Evolutionary conservation across 1,140 invertebrate genomes (phyloP).

Genomic region (Diorhabda elongata): DNA sequence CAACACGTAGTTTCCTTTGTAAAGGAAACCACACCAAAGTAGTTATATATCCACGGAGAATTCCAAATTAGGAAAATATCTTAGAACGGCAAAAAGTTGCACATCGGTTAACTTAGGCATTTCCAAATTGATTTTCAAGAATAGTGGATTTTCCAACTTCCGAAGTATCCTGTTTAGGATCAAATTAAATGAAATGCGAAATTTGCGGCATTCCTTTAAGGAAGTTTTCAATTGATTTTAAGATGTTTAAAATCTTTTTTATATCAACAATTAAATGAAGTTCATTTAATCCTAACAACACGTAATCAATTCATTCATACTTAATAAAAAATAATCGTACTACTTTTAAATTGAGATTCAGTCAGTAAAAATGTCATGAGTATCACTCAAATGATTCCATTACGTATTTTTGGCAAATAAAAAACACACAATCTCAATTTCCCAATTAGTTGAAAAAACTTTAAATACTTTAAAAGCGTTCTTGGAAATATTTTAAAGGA

Average conservation of each 20-base stretch:
- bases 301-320: no score
- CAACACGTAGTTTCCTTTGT: conserved; percentile 5
- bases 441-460: no score
- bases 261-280: no score
- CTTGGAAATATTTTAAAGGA: no score
- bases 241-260: not conserved
- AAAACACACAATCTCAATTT: no score
- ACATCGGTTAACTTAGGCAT: conserved; percentile 5
- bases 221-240: not conserved
- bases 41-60: conserved; percentile 5
- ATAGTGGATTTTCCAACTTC: conserved; percentile 4
- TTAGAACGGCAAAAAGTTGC: not conserved
- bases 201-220: not conserved
- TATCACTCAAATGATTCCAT: no score
- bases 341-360: no score
- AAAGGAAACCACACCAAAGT: conserved; percentile 10
- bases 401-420: no score
- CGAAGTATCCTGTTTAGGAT: conserved; percentile 11
- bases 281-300: no score
- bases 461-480: no score
- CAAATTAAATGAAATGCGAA: conserved; percentile 10
- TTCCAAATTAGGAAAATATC: conserved; percentile 9
- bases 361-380: no score
- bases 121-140: conserved; percentile 10
- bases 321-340: no score